Evolutionary conservation across 2,797 vertebrate species (phyloP), one percentile per base, ranked within the genome.

Genomic region (Chiloscyllium punctatum): DNA sequence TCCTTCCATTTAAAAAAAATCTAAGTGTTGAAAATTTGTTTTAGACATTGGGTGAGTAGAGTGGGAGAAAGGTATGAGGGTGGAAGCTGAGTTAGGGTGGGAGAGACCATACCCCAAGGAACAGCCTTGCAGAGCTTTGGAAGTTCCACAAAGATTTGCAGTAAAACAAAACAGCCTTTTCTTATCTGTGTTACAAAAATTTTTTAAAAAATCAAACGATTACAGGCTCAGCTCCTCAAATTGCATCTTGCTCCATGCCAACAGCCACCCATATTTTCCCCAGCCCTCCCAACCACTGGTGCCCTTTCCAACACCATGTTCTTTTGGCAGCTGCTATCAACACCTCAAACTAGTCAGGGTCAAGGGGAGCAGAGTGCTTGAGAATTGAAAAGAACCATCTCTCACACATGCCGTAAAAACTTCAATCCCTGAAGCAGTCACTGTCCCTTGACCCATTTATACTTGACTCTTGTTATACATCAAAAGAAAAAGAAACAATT

Each of bases 151-250:
- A 48, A 1, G 42, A 30, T 74, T 77, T 27, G 33, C 71, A 95
- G 71, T 95, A 53, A 11, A 95, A 94, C 51, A 74, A n/a, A 77
- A 77, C 33, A 69, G 90, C 48, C 71, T 94, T 51, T 94, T 53
- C 33, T 62, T 57, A 95, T 51, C 69, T 33, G 62, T n/a, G 9
- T 68, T 69, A 5, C 33, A 74, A 94, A 95, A 94, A 72, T 30
- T 74, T 48, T 48, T 48, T 74, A 5, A 48, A 51, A 51, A 53
- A 48, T 51, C 16, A 88, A 88, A 23, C 13, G n/a, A 94, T 94
- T 72, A 72, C 53, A 90, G 51, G 62, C 51, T 3, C 86, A 88
- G 9, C 27, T 57, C 25, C 33, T 21, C 48, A 15, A 15, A n/a
- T 5, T 33, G 62, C 21, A 90, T 37, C 18, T 7, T 2, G 7